Evolutionary conservation across 1,140 invertebrate species (phyloP), one percentile per base, ranked within the genome.

Genomic region (Globodera rostochiensis): DNA sequence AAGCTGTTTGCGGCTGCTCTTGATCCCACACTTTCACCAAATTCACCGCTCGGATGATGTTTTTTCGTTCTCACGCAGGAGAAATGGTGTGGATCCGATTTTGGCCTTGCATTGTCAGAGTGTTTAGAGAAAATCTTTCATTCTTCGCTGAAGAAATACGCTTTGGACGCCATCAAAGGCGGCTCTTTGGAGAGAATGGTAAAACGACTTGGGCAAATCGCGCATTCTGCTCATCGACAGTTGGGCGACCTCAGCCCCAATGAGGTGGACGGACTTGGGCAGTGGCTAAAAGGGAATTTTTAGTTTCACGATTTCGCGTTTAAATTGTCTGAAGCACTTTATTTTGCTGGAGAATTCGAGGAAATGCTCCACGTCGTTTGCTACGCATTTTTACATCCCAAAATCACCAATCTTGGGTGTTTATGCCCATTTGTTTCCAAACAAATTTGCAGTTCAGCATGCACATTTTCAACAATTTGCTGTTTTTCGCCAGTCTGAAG

Each of bases 311-410:
- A 89, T 53, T 89, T 87, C 57, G 88, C 83, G 15, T 70, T 89
- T 15, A 86, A 86, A 77, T 71, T 89, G 53, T 77, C 88, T 21
- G 88, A 90, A 77, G 74, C 74, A 70, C 70, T 88, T 6, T 70
- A 84, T 47, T 73, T 81, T 36, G 66, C 82, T 64, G 73, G 81
- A 25, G 77, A 80, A 36, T 88, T 86, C 73, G 53, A 80, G 46
- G 88, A 90, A 66, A 82, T 86, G 57, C 81, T 89, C 15, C 74
- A 84, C 64, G 84, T 90, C 57, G 86, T 88, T 79, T 88, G 86
- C 73, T 90, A 89, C 74, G 86, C 88, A 19, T 89, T 83, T 77
- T 47, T 89, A 1, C 87, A 89, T 21, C 86, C 87, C 53, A 90
- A 88, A 79, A 86, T 90, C 64, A 85, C 83, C 73, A 87, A 81